phyloP scores from a whole-genome alignment of 2,797 vertebrate species.

The Notamacropus eugenii region DNA sequence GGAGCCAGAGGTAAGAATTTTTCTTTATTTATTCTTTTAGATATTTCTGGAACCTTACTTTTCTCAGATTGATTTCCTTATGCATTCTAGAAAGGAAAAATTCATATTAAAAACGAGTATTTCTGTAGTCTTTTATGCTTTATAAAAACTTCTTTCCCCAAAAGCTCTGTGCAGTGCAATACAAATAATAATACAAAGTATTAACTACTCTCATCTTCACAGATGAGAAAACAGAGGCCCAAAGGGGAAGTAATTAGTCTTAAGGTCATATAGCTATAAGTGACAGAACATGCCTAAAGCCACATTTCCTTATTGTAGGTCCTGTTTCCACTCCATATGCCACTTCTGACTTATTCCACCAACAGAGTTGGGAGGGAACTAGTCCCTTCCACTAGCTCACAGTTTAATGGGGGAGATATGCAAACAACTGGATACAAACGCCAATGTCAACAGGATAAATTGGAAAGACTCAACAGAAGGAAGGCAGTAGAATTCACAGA shows the following conservation, averaged over 20 bases:
- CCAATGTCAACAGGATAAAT: not conserved
- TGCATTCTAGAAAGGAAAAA: not conserved
- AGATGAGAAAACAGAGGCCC: not conserved
- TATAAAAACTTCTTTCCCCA: conserved; percentile 23
- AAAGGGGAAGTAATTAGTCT: not conserved
- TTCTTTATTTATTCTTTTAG: not conserved
- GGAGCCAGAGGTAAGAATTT: conserved; percentile 87
- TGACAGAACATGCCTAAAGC: no score
- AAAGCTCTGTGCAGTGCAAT: not conserved
- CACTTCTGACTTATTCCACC: not conserved
- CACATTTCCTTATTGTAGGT: not conserved
- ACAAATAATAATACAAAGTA: no score
- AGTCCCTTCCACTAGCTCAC: not conserved
- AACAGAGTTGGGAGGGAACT: not conserved
- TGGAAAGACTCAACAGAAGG: not conserved
- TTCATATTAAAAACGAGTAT: conserved; percentile 22
- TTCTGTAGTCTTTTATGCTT: not conserved
- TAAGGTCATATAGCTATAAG: no score
- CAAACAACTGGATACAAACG: not conserved
- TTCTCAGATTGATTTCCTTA: conserved; percentile 12
- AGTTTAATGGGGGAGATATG: not conserved
- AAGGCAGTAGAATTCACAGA: not conserved
- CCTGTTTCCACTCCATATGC: not conserved
- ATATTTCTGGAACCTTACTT: not conserved
- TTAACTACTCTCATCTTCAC: not conserved